These are phyloP conservation scores for Ophioninae sp. DNA, from an alignment of 2,888 invertebrate genomes.

Conservation along the genomic window DNA sequence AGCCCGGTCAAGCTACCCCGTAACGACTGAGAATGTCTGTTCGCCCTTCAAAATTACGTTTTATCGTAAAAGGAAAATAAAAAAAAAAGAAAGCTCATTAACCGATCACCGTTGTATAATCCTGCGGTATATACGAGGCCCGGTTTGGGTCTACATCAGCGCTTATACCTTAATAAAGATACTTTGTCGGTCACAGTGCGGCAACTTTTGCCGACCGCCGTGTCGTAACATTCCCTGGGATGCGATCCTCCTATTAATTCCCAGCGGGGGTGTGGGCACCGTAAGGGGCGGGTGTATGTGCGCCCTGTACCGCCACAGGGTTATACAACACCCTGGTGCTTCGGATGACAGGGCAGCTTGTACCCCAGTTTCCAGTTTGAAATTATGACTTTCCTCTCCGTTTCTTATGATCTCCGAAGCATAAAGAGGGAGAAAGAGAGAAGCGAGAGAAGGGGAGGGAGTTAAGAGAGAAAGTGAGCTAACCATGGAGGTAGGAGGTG, in stretches of 20 bases:
- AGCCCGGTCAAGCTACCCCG: background rate
- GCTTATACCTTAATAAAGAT: conserved; percentile 62
- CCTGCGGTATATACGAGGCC: conserved; percentile 19
- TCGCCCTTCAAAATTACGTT: background rate
- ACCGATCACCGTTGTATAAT: conserved; percentile 55
- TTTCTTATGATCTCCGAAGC: conserved; percentile 49
- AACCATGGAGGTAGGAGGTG: conserved; percentile 18
- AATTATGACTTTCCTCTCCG: conserved; percentile 58
- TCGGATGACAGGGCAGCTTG: conserved; percentile 60
- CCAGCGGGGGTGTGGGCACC: conserved; percentile 40
- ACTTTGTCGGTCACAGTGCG: conserved; percentile 58
- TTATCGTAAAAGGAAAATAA: background rate
- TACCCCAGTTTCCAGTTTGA: conserved; percentile 63
- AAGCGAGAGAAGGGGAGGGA: background rate
- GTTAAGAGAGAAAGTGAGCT: conserved; percentile 8
- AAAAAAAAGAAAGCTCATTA: conserved; percentile 55
- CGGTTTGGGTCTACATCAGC: conserved; percentile 58
- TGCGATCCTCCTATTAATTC: conserved; percentile 62
- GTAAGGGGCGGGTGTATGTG: conserved; percentile 2
- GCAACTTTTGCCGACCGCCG: conserved; percentile 55
- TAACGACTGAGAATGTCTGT: background rate
- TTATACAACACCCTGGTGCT: conserved; percentile 51
- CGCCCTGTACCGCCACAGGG: conserved; percentile 22
- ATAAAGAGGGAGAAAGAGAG: conserved; percentile 34
- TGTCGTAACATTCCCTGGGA: conserved; percentile 56